Evolutionary conservation across 2,888 invertebrate genomes (phyloP).

Genomic region (Drosophila tanythrix): DNA sequence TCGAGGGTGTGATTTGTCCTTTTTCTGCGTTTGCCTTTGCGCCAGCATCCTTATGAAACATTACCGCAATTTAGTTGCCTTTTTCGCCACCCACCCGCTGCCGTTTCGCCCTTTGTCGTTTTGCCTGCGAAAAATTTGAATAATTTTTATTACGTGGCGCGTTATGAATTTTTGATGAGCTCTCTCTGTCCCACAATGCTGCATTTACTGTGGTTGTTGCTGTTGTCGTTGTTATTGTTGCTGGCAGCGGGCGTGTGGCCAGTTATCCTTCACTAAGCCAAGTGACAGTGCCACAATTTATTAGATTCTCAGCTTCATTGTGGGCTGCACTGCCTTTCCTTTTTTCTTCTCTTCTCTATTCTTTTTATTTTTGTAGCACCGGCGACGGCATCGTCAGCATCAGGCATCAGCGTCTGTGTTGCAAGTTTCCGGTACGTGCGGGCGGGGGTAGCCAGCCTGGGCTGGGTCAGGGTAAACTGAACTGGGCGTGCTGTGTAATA

Average conservation of each 20-base stretch:
- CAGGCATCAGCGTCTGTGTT: conserved; percentile 69
- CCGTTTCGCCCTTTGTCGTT: conserved; percentile 27
- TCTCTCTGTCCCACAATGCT: conserved; percentile 48
- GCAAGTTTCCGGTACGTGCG: conserved; percentile 73
- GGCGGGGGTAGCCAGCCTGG: background rate
- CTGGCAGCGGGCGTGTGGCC: conserved; percentile 69
- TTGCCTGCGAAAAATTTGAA: conserved; percentile 80
- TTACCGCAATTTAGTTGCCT: conserved; percentile 77
- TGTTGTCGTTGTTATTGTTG: conserved; percentile 34
- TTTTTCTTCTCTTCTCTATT: conserved; percentile 21
- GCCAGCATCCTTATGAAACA: conserved; percentile 71
- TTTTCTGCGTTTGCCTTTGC: conserved; percentile 61
- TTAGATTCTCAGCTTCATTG: conserved; percentile 78
- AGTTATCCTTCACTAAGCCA: conserved; percentile 82
- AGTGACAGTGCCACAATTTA: conserved; percentile 82
- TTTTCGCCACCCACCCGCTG: conserved; percentile 33
- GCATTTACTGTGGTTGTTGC: conserved; percentile 25
- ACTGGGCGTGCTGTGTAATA: conserved; percentile 72
- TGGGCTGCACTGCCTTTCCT: conserved; percentile 50
- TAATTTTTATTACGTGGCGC: conserved; percentile 83
- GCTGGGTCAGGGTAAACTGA: conserved; percentile 36
- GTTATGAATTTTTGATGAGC: conserved; percentile 83
- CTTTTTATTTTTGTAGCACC: conserved; percentile 19
- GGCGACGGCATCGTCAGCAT: conserved; percentile 39
- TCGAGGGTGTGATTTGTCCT: conserved; percentile 83